Percentiles rank a stretch among this genome's conserved stretches.
Evolutionary conservation across 2,113 vertebrate genomes (phyloP).

Genomic region (Leptodactylus fuscus): DNA sequence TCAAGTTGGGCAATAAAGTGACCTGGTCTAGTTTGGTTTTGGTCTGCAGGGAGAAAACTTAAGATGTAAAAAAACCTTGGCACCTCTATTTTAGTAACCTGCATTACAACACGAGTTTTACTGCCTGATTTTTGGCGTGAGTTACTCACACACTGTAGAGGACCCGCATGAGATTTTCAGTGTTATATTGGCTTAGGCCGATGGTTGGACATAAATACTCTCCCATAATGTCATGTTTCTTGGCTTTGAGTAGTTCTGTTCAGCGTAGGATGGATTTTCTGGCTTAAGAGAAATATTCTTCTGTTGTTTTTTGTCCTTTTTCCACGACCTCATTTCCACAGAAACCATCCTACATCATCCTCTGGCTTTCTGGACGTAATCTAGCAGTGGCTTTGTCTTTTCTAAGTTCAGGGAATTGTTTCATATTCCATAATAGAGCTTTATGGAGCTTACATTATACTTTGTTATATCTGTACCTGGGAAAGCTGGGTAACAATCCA

Average conservation of each 20-base stretch:
- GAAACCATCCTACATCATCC: not conserved
- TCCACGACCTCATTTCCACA: slow-evolving; percentile 31
- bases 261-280: slow-evolving; percentile 26
- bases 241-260: not conserved
- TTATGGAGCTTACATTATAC: not conserved
- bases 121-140: too few species aligned
- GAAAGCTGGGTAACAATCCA: not conserved
- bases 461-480: not conserved
- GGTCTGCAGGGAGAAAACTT: too few species aligned
- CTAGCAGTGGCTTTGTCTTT: not conserved
- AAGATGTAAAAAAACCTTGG: too few species aligned
- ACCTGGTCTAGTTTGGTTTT: too few species aligned
- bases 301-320: slow-evolving; percentile 36
- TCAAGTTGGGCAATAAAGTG: too few species aligned
- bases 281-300: slow-evolving; percentile 18
- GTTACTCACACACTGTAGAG: too few species aligned
- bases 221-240: slow-evolving; percentile 28
- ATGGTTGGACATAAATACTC: slow-evolving; percentile 19
- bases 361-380: not conserved
- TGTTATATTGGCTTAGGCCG: not conserved
- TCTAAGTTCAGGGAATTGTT: not conserved
- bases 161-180: too few species aligned
- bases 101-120: too few species aligned
- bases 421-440: not conserved
- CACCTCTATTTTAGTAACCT: too few species aligned